Percentiles rank a stretch among this genome's conserved stretches.
These are phyloP conservation scores for Sebastes hubbsi DNA, from an alignment of 2,797 vertebrate genomes.

Conservation along the genomic window DNA sequence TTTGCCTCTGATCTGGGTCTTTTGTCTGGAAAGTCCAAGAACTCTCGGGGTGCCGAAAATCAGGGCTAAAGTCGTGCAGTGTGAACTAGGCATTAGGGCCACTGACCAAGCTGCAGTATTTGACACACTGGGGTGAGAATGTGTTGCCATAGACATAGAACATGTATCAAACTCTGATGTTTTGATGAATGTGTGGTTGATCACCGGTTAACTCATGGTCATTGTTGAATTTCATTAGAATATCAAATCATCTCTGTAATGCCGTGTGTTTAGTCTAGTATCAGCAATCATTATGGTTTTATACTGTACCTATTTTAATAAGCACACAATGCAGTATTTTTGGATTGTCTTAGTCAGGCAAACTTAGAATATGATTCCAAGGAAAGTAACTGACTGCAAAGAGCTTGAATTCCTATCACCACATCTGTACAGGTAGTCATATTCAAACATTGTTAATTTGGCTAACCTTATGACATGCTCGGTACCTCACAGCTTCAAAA, in stretches of 20 bases:
- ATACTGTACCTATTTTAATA: neutral
- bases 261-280: neutral
- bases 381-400: neutral
- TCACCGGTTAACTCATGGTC: neutral
- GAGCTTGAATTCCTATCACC: neutral
- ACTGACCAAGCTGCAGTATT: neutral
- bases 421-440: neutral
- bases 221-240: neutral
- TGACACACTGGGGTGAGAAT: neutral
- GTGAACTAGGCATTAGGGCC: neutral
- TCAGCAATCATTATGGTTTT: neutral
- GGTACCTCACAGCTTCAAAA: neutral
- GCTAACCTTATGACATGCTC: slow-evolving; percentile 29
- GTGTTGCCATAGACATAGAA: neutral
- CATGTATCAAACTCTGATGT: neutral
- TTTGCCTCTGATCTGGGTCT: too few species aligned
- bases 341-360: neutral
- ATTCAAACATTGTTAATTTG: slow-evolving; percentile 28
- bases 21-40: too few species aligned
- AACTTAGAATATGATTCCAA: neutral
- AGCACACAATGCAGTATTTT: neutral
- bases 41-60: too few species aligned
- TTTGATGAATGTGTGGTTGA: neutral
- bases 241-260: neutral
- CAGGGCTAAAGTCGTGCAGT: too few species aligned